phyloP scores from a whole-genome alignment of 1,140 invertebrate species.

The Branchinecta lindahli region DNA sequence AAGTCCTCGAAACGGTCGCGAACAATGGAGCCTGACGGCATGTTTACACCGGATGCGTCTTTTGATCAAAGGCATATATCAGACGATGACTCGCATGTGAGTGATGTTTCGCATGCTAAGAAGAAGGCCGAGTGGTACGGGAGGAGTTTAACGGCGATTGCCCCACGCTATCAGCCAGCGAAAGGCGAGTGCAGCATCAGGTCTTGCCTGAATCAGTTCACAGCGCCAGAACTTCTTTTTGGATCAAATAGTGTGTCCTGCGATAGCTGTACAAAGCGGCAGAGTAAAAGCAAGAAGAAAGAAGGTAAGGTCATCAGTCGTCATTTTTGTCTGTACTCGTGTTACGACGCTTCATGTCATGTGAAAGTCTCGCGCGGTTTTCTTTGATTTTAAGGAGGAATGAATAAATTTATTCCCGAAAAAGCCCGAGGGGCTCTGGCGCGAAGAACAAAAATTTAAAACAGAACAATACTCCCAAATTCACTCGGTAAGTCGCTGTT shows the following conservation, averaged over 20 bases:
- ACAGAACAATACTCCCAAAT: no score
- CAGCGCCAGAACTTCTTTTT: conserved; percentile 65
- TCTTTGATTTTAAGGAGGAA: no score
- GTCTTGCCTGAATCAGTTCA: conserved; percentile 82
- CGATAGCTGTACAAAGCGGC: conserved; percentile 58
- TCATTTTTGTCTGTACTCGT: background rate
- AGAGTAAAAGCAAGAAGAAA: conserved; percentile 32
- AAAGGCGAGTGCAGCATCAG: conserved; percentile 59
- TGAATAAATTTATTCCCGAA: no score
- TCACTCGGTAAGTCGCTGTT: no score
- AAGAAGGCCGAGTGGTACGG: conserved; percentile 27
- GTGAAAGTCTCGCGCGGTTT: no score
- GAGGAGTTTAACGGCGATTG: conserved; percentile 24
- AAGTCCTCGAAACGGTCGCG: background rate
- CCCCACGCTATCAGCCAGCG: conserved; percentile 46
- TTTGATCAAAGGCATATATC: conserved; percentile 14
- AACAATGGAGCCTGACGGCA: conserved; percentile 16
- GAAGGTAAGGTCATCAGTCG: conserved; percentile 25
- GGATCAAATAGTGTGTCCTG: conserved; percentile 85
- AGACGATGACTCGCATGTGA: conserved; percentile 19
- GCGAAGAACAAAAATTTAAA: no score
- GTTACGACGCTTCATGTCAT: no score
- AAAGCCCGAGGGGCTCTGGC: no score
- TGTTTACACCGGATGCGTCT: conserved; percentile 19
- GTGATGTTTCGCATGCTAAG: conserved; percentile 14